Conservation (phyloP, 2,797 vertebrate genomes). For the Parotocinclus haroldoi region DNA sequence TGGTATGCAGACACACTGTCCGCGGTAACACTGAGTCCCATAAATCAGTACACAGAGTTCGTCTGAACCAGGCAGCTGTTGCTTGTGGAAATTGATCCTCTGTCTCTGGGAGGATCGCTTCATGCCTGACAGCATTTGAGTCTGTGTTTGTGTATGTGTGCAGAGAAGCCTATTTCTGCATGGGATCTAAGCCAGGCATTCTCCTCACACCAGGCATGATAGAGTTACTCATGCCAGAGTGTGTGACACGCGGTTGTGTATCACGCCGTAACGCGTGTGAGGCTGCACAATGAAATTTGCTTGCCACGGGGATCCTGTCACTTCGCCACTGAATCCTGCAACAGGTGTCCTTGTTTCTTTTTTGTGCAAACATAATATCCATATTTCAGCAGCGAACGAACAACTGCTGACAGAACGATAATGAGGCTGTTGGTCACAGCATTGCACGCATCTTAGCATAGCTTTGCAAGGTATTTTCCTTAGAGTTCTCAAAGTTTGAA, state of each 20-base stretch:
- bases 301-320: slow-evolving; percentile 42
- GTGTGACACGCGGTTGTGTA: slow-evolving; percentile 61
- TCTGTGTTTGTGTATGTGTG: slow-evolving; percentile 49
- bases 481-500: no score
- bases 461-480: no score
- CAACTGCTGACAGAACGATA: slow-evolving; percentile 41
- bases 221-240: slow-evolving; percentile 66
- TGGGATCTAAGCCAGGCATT: slow-evolving; percentile 69
- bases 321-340: slow-evolving; percentile 56
- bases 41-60: slow-evolving; percentile 34
- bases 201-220: slow-evolving; percentile 71
- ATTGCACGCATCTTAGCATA: no score
- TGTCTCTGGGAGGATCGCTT: slow-evolving; percentile 51
- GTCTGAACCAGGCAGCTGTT: slow-evolving; percentile 45
- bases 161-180: slow-evolving; percentile 64
- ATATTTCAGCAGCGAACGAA: slow-evolving; percentile 37
- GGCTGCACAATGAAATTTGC: slow-evolving; percentile 66
- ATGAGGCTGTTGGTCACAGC: slow-evolving; percentile 9
- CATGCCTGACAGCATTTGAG: slow-evolving; percentile 49
- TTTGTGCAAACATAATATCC: slow-evolving; percentile 21
- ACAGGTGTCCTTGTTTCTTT: slow-evolving; percentile 62
- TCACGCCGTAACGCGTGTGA: slow-evolving; percentile 69
- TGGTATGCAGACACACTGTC: slow-evolving; percentile 7
- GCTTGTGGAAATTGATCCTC: slow-evolving; percentile 61
- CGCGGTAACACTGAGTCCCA: slow-evolving; percentile 5